Evolutionary conservation across 2,113 vertebrate species (phyloP), one percentile per base, ranked within the genome.

Genomic region (Sceloporus tristichus): DNA sequence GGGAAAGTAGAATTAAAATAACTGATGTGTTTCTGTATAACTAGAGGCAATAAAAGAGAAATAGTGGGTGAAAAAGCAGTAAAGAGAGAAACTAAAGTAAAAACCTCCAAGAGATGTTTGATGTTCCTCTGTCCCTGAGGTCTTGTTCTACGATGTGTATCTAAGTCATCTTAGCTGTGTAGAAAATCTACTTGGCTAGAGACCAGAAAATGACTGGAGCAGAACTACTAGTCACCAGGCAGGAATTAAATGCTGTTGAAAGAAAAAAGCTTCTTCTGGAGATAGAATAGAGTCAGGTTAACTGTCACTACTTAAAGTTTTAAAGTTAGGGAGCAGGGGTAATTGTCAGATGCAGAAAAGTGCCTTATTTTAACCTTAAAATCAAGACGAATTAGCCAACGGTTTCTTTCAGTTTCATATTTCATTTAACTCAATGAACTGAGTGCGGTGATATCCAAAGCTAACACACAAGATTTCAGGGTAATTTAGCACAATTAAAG

Each of bases 101-200:
- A 90, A 94, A 82, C 38, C 79, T 38, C 89, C 40, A 79, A 93
- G 73, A 94, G 89, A 81, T 84, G 48, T 56, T 83, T 89, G 88
- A 94, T 77, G 42, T 0, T 16, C 2, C 9, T 82, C 34, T 88
- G 59, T 91, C 83, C 27, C 62, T 82, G 56, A 88, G 82, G 71
- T 66, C 54, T 90, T 90, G 9, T 74, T 91, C 83, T 88, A 27
- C 91, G 74, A 88, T 76, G 23, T 89, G 53, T 89, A 87, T 80
- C 40, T 79, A 88, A 84, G 88, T 70, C 78, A 79, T n/a, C 56
- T 73, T 85, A 40, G 76, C 76, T 38, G 89, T 29, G 5, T 25
- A 78, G 83, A 79, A 90, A 94, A 91, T 94, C 34, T 91, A 56
- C 77, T 90, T 94, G 88, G 87, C 87, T 79, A 82, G 70, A 96